Percentiles rank a stretch among this genome's conserved stretches.
phyloP scores from a whole-genome alignment of 2,113 vertebrate species.

The Donacobius atricapilla region DNA sequence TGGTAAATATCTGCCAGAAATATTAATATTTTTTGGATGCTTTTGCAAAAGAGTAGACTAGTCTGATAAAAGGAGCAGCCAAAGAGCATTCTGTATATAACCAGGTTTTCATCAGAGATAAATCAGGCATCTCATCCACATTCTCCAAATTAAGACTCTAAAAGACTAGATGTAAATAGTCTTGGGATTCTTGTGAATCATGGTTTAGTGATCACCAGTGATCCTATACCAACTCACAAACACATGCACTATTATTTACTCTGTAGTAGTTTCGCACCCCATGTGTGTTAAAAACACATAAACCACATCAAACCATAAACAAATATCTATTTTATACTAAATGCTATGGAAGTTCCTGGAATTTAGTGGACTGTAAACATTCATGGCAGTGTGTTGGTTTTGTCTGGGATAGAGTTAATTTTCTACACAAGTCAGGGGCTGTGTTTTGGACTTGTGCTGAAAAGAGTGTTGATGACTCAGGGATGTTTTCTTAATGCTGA shows the following conservation, averaged over 20 bases:
- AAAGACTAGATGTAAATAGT: neutral
- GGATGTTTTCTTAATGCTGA: neutral
- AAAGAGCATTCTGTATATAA: neutral
- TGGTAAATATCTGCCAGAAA: neutral
- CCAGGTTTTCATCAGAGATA: neutral
- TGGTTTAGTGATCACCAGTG: neutral
- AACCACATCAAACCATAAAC: neutral
- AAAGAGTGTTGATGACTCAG: neutral
- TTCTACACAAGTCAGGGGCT: neutral
- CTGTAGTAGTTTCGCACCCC: neutral
- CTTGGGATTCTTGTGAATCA: neutral
- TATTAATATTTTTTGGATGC: neutral
- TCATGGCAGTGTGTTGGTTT: neutral
- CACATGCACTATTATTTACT: accelerated
- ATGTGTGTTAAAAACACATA: neutral
- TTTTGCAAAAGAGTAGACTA: neutral
- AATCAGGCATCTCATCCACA: neutral
- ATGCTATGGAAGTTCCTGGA: neutral
- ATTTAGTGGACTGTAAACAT: neutral
- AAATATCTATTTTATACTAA: neutral
- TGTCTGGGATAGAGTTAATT: neutral
- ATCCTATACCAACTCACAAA: neutral
- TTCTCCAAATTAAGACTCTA: neutral
- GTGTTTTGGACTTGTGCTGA: neutral
- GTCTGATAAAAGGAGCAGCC: neutral